Percentiles rank a stretch among this genome's conserved stretches.
phyloP scores from a whole-genome alignment of 1,140 invertebrate species.

The Ephestia elutella region DNA sequence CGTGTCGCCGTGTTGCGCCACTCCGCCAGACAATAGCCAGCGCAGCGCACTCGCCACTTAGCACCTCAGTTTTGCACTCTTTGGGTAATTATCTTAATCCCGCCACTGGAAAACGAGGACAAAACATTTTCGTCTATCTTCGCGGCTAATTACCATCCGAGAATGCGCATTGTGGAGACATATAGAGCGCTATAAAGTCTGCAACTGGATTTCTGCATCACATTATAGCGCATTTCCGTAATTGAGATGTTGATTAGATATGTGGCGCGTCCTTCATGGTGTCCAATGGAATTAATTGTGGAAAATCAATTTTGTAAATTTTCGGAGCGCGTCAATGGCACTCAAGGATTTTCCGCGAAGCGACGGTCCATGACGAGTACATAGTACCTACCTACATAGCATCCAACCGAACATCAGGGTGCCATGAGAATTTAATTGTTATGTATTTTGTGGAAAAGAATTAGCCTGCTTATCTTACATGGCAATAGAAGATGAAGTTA shows the following conservation, averaged over 20 bases:
- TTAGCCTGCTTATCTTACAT: too few species aligned
- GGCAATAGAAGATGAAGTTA: too few species aligned
- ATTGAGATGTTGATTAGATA: neutral
- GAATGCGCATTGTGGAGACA: slow-evolving; percentile 9
- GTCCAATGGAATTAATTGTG: slow-evolving; percentile 36
- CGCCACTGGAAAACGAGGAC: slow-evolving; percentile 40
- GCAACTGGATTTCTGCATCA: neutral
- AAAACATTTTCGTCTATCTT: slow-evolving; percentile 14
- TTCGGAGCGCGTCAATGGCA: slow-evolving; percentile 33
- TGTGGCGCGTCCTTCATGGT: slow-evolving; percentile 23
- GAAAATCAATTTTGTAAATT: slow-evolving; percentile 39
- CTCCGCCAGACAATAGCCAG: slow-evolving; percentile 42
- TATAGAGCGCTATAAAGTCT: slow-evolving; percentile 14
- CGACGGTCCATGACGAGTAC: slow-evolving; percentile 16
- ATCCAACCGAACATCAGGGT: neutral
- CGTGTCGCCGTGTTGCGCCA: slow-evolving; percentile 67
- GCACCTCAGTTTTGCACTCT: slow-evolving; percentile 39
- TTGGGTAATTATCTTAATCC: slow-evolving; percentile 40
- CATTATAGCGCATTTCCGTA: neutral
- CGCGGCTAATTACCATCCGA: slow-evolving; percentile 18
- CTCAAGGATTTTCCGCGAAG: slow-evolving; percentile 39
- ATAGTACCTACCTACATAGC: too few species aligned
- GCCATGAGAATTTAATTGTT: neutral
- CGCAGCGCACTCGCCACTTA: slow-evolving; percentile 32
- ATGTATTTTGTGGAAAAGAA: too few species aligned